Evolutionary conservation across 2,888 invertebrate genomes (phyloP), one percentile per base, ranked within the genome.

Genomic region (Tetragonisca angustula): DNA sequence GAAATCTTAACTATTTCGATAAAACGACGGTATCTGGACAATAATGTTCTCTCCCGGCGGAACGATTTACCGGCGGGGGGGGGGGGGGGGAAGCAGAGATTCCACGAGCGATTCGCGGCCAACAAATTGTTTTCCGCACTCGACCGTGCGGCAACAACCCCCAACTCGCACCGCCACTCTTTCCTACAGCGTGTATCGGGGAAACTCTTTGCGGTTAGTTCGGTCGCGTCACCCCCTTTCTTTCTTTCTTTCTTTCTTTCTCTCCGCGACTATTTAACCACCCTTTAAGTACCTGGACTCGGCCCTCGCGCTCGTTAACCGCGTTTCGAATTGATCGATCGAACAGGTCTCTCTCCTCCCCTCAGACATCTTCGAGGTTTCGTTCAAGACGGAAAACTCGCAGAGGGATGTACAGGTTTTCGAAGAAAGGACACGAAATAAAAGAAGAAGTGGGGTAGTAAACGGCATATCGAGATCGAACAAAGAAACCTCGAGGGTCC

Each of bases 401-500:
- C 13, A 2, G 62, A 1, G 11, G 5, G 17, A 5, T 27, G 27
- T 27, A 27, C 27, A 27, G 27, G 27, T 27, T 27, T 27, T 27
- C 11, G 15, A 32, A 27, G 24, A 24, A 62, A 52, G 13, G 4
- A 17, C 27, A 27, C 17, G 2, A 15, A 6, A 52, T 6, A 24
- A 19, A 61, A 17, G 9, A n/a, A 32, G 36, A 36, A 50, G 36
- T 32, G 36, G 56, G 59, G 62, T 56, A 78, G 78, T 73, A 85
- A 85, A 83, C 75, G 86, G 84, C 77, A 82, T 87, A 80, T 85
- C 78, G 78, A 43, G 83, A 87, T 90, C 87, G 89, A 90, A 90
- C 90, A 91, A 91, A 84, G 89, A 90, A 88, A 90, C 85, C 87
- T 91, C 84, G 86, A 91, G 89, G 84, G 88, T 86, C 80, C 88